Evolutionary conservation across 2,888 invertebrate species (phyloP), one percentile per base, ranked within the genome.

Genomic region (Exephanes ischioxanthus): DNA sequence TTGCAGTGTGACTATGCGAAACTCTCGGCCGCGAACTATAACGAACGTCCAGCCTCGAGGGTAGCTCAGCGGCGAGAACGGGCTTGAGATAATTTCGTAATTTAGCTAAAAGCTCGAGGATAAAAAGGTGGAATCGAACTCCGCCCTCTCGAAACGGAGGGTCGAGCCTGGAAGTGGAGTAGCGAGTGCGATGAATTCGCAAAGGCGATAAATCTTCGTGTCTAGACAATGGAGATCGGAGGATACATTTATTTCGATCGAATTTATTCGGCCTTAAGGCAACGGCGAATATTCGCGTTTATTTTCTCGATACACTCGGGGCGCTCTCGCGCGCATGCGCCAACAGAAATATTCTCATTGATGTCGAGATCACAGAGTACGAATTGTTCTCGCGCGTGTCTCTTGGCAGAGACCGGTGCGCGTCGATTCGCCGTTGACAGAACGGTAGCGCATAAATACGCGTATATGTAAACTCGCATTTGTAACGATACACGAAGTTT

Each of bases 311-410:
- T 68, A 37, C 45, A 45, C 45, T 58, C 30, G 9, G 14, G 22
- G 9, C 14, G n/a, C 22, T 72, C 19, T n/a, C 19, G 11, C 30
- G n/a, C 30, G 16, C 30, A 48, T 19, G n/a, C 33, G 30, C 33
- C 16, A n/a, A 67, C 37, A 67, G 37, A 22, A 41, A 26, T 48
- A 45, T 48, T 33, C 72, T 80, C 80, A 80, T 80, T 80, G 80
- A 80, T 58, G 80, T 55, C 55, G 53, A 45, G 72, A 80, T 80
- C 72, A 73, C 67, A 72, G 72, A 73, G 72, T 67, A 73, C 72
- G 80, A 80, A 73, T 80, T 73, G 80, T 80, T 80, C 58, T 73
- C 66, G 66, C 73, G 41, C 45, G 41, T 55, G 72, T 80, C 63
- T 73, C 66, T 80, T 80, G 80, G 80, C 80, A 80, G 66, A 58